These are phyloP conservation scores for Phengaris arion DNA, from an alignment of 2,888 invertebrate genomes.

Conservation along the genomic window DNA sequence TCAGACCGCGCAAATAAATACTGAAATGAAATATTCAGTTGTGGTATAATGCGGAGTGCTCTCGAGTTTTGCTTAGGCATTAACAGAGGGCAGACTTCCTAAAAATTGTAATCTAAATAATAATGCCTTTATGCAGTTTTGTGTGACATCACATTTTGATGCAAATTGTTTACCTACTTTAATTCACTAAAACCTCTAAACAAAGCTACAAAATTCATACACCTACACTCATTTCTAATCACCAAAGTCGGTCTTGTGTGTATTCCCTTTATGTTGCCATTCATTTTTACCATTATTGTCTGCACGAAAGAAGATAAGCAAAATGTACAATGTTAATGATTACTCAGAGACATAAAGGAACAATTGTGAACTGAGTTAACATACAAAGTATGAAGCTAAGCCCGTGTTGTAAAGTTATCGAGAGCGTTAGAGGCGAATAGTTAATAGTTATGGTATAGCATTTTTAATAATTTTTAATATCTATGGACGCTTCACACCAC, in stretches of 20 bases:
- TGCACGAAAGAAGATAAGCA: constrained; percentile 11
- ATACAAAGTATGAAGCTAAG: neutral
- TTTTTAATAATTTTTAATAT: too few species aligned
- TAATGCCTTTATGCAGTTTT: too few species aligned
- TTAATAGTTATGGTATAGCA: neutral
- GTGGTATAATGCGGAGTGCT: neutral
- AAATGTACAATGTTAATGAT: constrained; percentile 31
- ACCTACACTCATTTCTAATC: too few species aligned
- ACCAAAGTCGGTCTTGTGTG: neutral
- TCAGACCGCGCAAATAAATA: neutral
- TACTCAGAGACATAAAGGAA: constrained; percentile 34
- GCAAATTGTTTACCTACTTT: neutral
- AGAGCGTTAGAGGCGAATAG: neutral
- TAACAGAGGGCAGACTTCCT: neutral
- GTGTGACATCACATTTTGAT: neutral
- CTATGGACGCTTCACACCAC: too few species aligned
- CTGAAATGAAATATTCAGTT: constrained; percentile 13
- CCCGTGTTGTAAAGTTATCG: neutral
- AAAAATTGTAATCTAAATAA: too few species aligned
- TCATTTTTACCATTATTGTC: constrained; percentile 13
- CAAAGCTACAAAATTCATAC: too few species aligned
- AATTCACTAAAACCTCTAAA: too few species aligned
- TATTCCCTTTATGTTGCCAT: neutral
- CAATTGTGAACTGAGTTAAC: constrained; percentile 28
- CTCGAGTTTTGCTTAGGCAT: neutral